Base-by-base conservation (phyloP, 2,888 invertebrate species). In the Dynastes grantii region DNA sequence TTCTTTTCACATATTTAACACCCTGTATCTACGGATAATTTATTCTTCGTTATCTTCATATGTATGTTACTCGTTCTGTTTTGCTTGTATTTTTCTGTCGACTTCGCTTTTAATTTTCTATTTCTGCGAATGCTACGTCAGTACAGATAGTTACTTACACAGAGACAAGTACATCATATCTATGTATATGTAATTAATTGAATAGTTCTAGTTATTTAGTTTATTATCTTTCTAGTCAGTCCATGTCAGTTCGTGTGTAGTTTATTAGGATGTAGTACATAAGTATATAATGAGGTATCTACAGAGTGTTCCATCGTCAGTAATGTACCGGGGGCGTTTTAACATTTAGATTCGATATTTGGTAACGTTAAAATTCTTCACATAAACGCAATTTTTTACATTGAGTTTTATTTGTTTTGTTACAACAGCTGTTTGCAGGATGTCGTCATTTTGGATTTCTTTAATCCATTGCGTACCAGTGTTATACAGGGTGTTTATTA, bases 1-100 rank as follows among this genome's bases (percentile, higher is more conserved):
- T 37, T 11, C 45, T 45, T 45, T 11, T 45, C 45, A 11, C 8
- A 1, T 45, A 45, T 2, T 45, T 45, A 8, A 45, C 45, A 45
- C 45, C 8, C 45, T 51, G 29, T 68, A 68, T 49, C 22, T 29
- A 51, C 22, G 6, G 13, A 51, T 68, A 63, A 63, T 75, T 75
- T 75, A 45, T 75, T 49, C 27, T 75, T 75, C 73, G 49, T 75
- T 61, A 75, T 45, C 2, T 71, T 58, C 58, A 55, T 71, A 71
- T 58, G 58, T 40, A 45, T 71, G 55, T 58, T 22, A 58, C 9
- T 68, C 13, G 22, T 49, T 49, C 45, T 49, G 67, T 11, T 27
- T 37, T 5, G 32, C 32, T 37, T 5, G 32, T 37, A 37, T 37
- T 37, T 37, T 37, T 5, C 32, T n/a, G 55, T 55, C 16, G 4